Base-by-base conservation (phyloP, 2,797 vertebrate species). In the Ambastaia sidthimunki region DNA sequence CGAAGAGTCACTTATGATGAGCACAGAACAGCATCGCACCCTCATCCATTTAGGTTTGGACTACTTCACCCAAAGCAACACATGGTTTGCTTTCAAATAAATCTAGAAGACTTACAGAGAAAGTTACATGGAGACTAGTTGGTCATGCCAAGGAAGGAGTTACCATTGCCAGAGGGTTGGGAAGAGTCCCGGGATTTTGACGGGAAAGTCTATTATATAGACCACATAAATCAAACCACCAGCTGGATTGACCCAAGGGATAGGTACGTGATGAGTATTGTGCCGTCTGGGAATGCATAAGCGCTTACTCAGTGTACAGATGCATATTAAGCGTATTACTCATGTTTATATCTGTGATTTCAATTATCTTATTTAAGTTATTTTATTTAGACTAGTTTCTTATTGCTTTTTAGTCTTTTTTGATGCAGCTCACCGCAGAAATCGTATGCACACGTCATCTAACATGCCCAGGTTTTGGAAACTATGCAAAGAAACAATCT, bases 211-310 rank as follows among this genome's bases (percentile, higher is more conserved):
- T 98, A 98, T 71, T 98, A 96, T 92, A 96, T 98, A 86, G 96
- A 98, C 89, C 97, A 98, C 92, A 91, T 94, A 83, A 94, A 92
- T 91, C 95, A 96, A 81, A 93, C 91, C 90, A 98, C 97, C 83
- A 98, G 97, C 93, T 98, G 97, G 97, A 95, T 98, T 86, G 97
- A 98, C 91, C 97, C 97, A 63, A 90, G 97, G 88, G 97, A 99
- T 95, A 97, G 97, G 97, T 98, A 93, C 59, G 77, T 63, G 50
- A 28, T 55, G 50, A 50, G 28, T n/a, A 73, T 7, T 10, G 50
- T 13, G 21, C 3, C 3, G 13, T 47, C 37, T 57, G 25, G 50
- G 47, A 82, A 71, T 72, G 44, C 19, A 37, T 57, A 34, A 10
- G 55, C 34, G 37, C 25, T 68, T 80, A 60, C 52, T 68, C 66